Evolutionary conservation across 2,113 vertebrate genomes (phyloP).

Genomic region (Cnemophilus loriae): DNA sequence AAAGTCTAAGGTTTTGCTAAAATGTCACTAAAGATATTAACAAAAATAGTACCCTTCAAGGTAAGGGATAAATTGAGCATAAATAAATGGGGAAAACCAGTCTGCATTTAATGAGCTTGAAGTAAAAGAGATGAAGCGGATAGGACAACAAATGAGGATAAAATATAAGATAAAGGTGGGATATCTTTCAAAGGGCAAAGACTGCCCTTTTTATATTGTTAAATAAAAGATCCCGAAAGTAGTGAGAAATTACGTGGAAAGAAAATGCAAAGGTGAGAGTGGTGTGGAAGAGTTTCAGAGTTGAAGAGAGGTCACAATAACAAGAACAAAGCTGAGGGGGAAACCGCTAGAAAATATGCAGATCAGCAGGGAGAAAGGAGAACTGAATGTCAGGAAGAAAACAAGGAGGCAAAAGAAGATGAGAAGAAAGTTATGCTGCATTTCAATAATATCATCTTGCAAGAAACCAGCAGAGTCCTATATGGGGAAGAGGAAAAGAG

Average conservation of each 20-base stretch:
- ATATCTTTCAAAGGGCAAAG: not conserved
- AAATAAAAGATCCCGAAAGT: not conserved
- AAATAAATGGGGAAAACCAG: not conserved
- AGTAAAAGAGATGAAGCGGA: not conserved
- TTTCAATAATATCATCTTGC: not conserved
- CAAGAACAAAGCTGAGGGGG: not conserved
- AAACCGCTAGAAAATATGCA: not conserved
- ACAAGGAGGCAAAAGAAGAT: not conserved
- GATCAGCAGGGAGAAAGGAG: not conserved
- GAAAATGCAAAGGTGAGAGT: not conserved
- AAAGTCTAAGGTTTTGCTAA: not conserved
- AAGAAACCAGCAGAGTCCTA: not conserved
- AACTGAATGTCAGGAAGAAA: not conserved
- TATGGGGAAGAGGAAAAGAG: not conserved
- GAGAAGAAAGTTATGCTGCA: not conserved
- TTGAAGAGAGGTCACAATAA: not conserved
- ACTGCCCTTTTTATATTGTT: not conserved
- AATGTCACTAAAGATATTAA: not conserved
- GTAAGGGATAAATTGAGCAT: not conserved
- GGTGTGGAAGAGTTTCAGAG: not conserved
- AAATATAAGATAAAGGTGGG: not conserved
- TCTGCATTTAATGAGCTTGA: constrained; percentile 13
- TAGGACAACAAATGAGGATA: not conserved
- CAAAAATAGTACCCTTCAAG: not conserved
- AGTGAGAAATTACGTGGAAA: not conserved